Conservation (phyloP, 2,113 vertebrate species). For the Trematocara unimaculatum region DNA sequence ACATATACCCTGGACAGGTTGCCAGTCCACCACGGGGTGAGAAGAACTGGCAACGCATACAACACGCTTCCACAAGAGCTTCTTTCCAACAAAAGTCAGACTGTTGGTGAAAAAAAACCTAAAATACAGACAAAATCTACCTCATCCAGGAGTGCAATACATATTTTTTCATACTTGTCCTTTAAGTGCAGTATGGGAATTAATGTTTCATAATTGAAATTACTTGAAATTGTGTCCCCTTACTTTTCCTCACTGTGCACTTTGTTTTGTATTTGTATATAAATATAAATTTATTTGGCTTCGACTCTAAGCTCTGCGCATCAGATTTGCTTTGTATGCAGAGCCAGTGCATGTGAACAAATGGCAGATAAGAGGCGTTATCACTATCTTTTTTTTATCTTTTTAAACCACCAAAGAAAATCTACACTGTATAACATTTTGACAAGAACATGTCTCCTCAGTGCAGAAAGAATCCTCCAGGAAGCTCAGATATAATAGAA, state of each 20-base stretch:
- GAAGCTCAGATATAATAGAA: not conserved
- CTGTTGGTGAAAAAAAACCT: fast-evolving
- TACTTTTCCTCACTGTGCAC: not conserved
- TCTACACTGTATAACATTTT: not conserved
- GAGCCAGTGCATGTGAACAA: not conserved
- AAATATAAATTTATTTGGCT: not conserved
- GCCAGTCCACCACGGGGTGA: not conserved
- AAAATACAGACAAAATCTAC: not conserved
- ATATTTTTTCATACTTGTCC: not conserved
- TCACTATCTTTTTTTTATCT: not conserved
- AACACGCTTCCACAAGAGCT: not conserved
- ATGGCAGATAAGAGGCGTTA: not conserved
- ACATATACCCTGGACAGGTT: not conserved
- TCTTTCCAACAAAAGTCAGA: not conserved
- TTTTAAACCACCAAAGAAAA: not conserved
- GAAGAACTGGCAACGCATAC: not conserved
- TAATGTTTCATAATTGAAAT: not conserved
- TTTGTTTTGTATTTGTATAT: not conserved
- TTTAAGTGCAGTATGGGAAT: not conserved
- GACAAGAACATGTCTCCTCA: not conserved
- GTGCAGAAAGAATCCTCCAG: not conserved
- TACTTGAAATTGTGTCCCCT: not conserved
- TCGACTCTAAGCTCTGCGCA: not conserved
- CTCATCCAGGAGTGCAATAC: not conserved
- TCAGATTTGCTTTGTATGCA: not conserved